phyloP scores from a whole-genome alignment of 2,888 invertebrate species.

The Campoplex capitator region DNA sequence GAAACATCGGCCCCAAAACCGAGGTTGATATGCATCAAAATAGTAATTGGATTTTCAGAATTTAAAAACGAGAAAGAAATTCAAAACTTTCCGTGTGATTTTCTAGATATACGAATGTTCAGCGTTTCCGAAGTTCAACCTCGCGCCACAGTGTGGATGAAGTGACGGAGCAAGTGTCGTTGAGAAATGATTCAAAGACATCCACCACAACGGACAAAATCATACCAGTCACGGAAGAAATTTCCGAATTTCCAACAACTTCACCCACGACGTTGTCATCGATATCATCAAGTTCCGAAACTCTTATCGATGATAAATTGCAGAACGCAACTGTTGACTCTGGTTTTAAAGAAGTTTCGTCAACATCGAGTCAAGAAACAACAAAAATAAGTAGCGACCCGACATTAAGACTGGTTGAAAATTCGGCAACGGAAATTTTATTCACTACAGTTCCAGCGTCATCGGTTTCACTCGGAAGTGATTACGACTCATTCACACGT shows the following conservation, averaged over 20 bases:
- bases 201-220: slow-evolving; percentile 42
- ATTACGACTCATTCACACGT: slow-evolving; percentile 58
- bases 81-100: background rate
- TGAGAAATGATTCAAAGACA: slow-evolving; percentile 50
- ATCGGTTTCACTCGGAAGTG: slow-evolving; percentile 50
- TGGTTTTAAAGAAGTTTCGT: slow-evolving; percentile 42
- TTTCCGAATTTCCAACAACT: slow-evolving; percentile 54
- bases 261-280: slow-evolving; percentile 39
- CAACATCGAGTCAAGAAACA: slow-evolving; percentile 38
- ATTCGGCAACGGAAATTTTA: slow-evolving; percentile 80
- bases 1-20: slow-evolving; percentile 75
- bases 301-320: slow-evolving; percentile 41
- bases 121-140: slow-evolving; percentile 82
- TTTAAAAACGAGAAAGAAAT: background rate
- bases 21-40: slow-evolving; percentile 73
- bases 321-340: slow-evolving; percentile 36
- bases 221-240: slow-evolving; percentile 60
- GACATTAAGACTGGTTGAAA: slow-evolving; percentile 76
- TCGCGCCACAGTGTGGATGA: slow-evolving; percentile 53
- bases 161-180: background rate
- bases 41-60: background rate
- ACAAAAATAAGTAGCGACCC: slow-evolving; percentile 66
- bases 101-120: slow-evolving; percentile 83
- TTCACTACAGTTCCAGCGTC: slow-evolving; percentile 75
- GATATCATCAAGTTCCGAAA: slow-evolving; percentile 54